Evolutionary conservation across 2,797 vertebrate genomes (phyloP).

Genomic region (Serranus cabrilla): DNA sequence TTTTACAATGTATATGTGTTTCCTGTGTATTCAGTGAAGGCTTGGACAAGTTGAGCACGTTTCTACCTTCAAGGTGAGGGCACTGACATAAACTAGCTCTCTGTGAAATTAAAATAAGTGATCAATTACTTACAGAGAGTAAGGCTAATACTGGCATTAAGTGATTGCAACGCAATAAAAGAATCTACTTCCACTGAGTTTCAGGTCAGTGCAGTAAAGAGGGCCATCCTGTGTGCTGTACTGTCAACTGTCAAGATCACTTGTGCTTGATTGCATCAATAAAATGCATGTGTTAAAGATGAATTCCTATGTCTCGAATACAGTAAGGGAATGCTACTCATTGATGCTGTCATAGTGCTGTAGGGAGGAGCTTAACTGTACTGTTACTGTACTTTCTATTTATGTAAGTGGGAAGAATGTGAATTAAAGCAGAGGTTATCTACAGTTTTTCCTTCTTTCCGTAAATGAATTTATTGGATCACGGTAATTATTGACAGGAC

Average conservation of each 20-base stretch:
- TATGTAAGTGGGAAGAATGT: slow-evolving; percentile 5
- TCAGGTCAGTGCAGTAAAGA: background rate
- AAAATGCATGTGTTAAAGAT: background rate
- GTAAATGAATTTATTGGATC: background rate
- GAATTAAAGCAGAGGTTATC: background rate
- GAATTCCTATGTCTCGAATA: background rate
- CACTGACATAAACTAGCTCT: background rate
- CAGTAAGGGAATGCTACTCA: background rate
- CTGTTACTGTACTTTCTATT: background rate
- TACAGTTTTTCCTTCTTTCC: background rate
- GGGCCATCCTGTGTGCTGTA: background rate
- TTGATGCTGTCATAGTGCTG: background rate
- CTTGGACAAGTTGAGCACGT: background rate
- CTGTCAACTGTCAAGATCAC: background rate
- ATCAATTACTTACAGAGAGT: background rate
- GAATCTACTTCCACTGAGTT: background rate
- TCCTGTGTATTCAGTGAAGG: background rate
- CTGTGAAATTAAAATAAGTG: slow-evolving; percentile 2
- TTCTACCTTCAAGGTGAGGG: background rate
- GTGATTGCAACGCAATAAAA: background rate
- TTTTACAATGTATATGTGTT: background rate
- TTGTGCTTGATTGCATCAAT: background rate
- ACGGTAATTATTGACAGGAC: slow-evolving; percentile 6
- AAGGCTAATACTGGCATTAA: background rate
- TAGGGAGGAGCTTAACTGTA: slow-evolving; percentile 6